Base-by-base conservation (phyloP, 2,797 vertebrate genomes). In the Clarias fuscus region DNA sequence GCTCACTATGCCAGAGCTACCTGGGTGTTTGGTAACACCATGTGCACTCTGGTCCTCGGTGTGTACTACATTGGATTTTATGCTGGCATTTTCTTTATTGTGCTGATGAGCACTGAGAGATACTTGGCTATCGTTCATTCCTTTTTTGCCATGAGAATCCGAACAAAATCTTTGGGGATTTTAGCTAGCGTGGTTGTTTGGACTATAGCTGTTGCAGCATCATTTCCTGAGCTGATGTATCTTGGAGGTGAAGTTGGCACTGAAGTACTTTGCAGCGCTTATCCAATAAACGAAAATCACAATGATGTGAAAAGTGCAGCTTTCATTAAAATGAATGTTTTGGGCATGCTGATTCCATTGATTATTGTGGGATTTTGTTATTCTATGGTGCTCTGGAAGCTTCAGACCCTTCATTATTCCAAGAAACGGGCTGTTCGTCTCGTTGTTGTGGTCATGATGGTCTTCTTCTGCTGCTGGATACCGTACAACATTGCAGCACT, bases 41-140 rank as follows among this genome's bases (percentile, higher is more conserved):
- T 48, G 43, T 48, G 43, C 43, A 10, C 43, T 48, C 43, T 48
- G 43, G 92, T 98, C 78, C 95, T 96, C 0, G 94, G 96, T 82
- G 88, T 93, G 59, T 98, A 97, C 90, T 5, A 96, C 40, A 48
- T 48, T 48, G 43, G 43, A 48, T 48, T 48, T 48, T 48, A 48
- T 48, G 43, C 43, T 10, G 43, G 43, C 10, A 48, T 48, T 48
- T 48, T 48, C 43, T 48, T 48, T 48, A 48, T 48, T 48, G 43
- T 48, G 88, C 94, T 98, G 20, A 98, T 98, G 97, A 98, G 97
- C 92, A 93, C 98, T 5, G 97, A 98, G 81, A 93, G 97, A 2
- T 99, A 99, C 88, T 91, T 98, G 90, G 97, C 97, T 0, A 95
- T 99, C 0, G 98, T 98, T 61, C 96, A 97, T 0, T 96, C 96